These are phyloP conservation scores for Pipa parva DNA, from an alignment of 2,113 vertebrate genomes.

Conservation along the genomic window DNA sequence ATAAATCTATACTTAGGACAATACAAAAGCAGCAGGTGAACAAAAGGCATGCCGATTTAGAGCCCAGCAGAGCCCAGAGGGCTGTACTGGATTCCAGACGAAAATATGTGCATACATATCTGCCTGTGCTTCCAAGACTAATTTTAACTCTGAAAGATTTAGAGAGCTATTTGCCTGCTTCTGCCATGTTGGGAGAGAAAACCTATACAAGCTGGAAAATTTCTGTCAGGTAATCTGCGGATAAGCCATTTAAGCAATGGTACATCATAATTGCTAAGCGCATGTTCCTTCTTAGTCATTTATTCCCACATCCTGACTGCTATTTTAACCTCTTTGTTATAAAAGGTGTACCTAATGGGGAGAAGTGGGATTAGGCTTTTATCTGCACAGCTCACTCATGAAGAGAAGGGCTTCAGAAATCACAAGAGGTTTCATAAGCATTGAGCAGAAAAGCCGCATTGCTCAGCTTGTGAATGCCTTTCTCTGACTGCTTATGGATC, in stretches of 20 bases:
- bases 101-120: constrained; percentile 26
- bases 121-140: constrained; percentile 19
- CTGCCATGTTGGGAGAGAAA: constrained; percentile 19
- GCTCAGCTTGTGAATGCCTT: constrained; percentile 1
- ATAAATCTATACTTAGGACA: constrained; percentile 29
- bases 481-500: background rate
- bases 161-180: constrained; percentile 27
- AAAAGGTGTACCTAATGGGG: constrained; percentile 38
- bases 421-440: constrained; percentile 36
- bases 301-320: constrained; percentile 34
- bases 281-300: constrained; percentile 36
- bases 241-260: constrained; percentile 39
- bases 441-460: constrained; percentile 32
- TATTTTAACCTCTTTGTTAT: constrained; percentile 39
- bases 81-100: background rate
- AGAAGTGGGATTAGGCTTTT: constrained; percentile 41
- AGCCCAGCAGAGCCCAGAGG: background rate
- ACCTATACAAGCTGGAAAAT: constrained; percentile 34
- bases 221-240: constrained; percentile 41
- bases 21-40: constrained; percentile 34
- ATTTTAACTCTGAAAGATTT: constrained; percentile 37
- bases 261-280: constrained; percentile 42
- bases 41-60: background rate
- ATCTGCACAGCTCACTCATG: constrained; percentile 38
- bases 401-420: constrained; percentile 31